A percentile compares a stretch with the other conserved stretches of the same genome.
phyloP scores from a whole-genome alignment of 2,888 invertebrate genomes.

The Leptura quadrifasciata region DNA sequence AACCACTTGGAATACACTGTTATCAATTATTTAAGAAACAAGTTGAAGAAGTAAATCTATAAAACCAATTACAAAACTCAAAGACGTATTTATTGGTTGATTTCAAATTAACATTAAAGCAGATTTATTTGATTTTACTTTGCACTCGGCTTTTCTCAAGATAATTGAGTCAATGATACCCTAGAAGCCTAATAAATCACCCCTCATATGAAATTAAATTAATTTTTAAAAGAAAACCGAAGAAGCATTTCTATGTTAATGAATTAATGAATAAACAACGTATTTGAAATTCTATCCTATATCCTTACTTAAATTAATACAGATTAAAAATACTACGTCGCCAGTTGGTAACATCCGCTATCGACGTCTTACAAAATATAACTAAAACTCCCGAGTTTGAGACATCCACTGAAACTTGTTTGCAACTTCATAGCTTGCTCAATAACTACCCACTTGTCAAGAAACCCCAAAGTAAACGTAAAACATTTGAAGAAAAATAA shows the following conservation, averaged over 20 bases:
- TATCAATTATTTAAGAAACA: too few species aligned
- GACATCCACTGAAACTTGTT: conserved; percentile 49
- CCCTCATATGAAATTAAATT: not conserved
- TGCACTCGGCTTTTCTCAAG: too few species aligned
- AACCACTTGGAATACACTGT: too few species aligned
- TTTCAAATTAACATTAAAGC: too few species aligned
- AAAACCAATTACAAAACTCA: too few species aligned
- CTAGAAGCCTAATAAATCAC: not conserved
- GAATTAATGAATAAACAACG: not conserved
- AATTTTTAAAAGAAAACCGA: not conserved
- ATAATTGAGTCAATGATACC: not conserved
- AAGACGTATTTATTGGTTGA: too few species aligned
- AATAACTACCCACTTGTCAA: conserved; percentile 48
- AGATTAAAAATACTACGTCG: not conserved
- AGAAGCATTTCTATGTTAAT: not conserved
- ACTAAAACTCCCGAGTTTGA: conserved; percentile 21
- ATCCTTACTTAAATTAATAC: not conserved
- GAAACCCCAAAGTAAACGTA: conserved; percentile 47
- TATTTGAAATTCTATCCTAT: not conserved
- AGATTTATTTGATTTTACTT: too few species aligned
- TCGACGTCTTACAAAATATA: conserved; percentile 54
- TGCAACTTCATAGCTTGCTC: conserved; percentile 52
- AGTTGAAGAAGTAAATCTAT: too few species aligned
- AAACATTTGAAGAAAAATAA: conserved; percentile 50
- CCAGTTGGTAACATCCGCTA: conserved; percentile 44